Base-by-base conservation (phyloP, 2,113 vertebrate species). In the Crotalus tigris region DNA sequence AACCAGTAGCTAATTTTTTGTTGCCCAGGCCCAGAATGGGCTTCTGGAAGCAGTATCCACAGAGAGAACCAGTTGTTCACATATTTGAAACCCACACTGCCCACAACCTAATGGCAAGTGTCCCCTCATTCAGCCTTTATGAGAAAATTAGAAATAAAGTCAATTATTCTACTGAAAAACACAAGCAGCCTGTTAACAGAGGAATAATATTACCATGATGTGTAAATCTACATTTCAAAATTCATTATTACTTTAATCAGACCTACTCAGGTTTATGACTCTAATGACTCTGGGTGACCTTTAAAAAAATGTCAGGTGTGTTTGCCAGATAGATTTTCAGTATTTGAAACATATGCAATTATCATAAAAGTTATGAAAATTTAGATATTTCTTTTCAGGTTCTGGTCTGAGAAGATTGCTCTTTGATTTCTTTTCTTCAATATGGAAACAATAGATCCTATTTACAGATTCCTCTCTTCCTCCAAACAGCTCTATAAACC, bases 221-320 rank as follows among this genome's bases (percentile, higher is more conserved):
- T 61, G 21, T 90, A 89, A 90, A 93, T 75, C 49, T 93, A 53
- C 49, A 39, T 90, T 95, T 94, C 61, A 91, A 93, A 94, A 94
- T 93, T 94, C 89, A 92, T 94, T 94, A 90, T 90, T 92, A n/a
- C 39, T 95, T 96, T 95, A 92, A 95, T 95, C 61, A 94, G 51
- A 89, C 8, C 92, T 94, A 86, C 3, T 23, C 90, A 94, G 81
- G 44, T 58, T 95, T 94, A 21, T 92, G 95, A 95, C 24, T 92
- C 69, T 94, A 91, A 94, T 94, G 92, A 94, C 54, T 93, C 86
- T 4, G n/a, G 15, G 23, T 92, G 93, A 95, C 91, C 94, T 96
- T 97, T 95, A 92, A 93, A 92, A 92, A 97, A 96, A 94, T 44
- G 46, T 93, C 93, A 96, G 86, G 5, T 58, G 94, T 93, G 88